Conservation (phyloP, 35 echinoderm and acorn worm species). For the Nesometra sesokonis region DNA sequence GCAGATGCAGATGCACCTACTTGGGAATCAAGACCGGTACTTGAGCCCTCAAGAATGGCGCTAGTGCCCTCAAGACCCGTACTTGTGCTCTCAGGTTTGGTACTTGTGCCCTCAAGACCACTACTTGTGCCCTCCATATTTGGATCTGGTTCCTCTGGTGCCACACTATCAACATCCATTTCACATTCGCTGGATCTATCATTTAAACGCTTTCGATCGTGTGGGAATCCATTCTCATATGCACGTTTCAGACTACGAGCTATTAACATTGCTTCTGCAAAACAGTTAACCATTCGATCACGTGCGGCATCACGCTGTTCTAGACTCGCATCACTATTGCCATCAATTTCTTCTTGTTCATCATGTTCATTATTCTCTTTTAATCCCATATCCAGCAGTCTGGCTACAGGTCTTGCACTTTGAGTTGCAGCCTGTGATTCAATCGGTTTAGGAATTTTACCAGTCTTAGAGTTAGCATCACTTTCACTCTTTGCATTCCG, state of each 20-base stretch:
- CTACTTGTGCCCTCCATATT: neutral
- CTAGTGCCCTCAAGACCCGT: too few relatives aligned
- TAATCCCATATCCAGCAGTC: neutral
- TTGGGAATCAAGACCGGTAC: neutral
- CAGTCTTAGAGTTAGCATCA: neutral
- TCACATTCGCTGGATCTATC: slow-evolving; percentile 79
- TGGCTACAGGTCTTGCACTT: neutral
- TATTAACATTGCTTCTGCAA: slow-evolving; percentile 20
- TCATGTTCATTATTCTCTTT: neutral
- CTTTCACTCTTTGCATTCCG: neutral
- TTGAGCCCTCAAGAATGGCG: too few relatives aligned
- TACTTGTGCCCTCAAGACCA: too few relatives aligned
- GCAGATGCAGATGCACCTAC: neutral
- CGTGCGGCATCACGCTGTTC: slow-evolving; percentile 8
- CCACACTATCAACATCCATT: slow-evolving; percentile 9
- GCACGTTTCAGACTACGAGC: slow-evolving; percentile 48
- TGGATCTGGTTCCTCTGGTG: neutral
- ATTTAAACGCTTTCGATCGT: slow-evolving; percentile 59
- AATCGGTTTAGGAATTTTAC: neutral
- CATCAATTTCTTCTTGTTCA: neutral
- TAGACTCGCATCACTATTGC: slow-evolving; percentile 12
- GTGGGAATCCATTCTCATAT: slow-evolving; percentile 53
- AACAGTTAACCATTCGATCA: slow-evolving; percentile 25
- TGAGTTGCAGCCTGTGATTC: neutral
- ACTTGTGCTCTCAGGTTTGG: too few relatives aligned